These are phyloP conservation scores for Trissolcus japonicus DNA, from an alignment of 2,888 invertebrate genomes.

Conservation along the genomic window DNA sequence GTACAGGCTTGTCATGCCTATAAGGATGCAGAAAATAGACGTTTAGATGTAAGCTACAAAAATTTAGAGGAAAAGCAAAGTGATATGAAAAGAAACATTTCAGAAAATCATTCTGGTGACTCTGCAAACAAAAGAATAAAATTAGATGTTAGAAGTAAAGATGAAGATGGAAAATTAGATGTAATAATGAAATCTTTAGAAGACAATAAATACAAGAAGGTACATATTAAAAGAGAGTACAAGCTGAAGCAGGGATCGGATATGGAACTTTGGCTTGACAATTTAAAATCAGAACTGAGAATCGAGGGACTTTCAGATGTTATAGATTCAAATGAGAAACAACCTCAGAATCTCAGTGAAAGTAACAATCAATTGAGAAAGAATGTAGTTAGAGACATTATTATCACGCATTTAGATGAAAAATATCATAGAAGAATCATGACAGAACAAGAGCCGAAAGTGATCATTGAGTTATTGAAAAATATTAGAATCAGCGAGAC, in stretches of 20 bases:
- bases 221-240: constrained; percentile 30
- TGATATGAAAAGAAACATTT: too few relatives aligned
- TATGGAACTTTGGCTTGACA: constrained; percentile 48
- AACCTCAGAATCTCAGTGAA: constrained; percentile 29
- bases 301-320: constrained; percentile 39
- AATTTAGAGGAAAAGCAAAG: too few relatives aligned
- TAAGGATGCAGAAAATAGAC: too few relatives aligned
- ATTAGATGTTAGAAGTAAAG: too few relatives aligned
- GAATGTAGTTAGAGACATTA: constrained; percentile 55
- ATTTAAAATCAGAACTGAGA: constrained; percentile 49
- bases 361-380: constrained; percentile 26
- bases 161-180: too few relatives aligned
- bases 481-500: constrained; percentile 47
- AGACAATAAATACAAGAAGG: too few relatives aligned
- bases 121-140: too few relatives aligned
- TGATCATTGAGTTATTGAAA: constrained; percentile 33
- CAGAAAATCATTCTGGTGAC: too few relatives aligned
- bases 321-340: constrained; percentile 28
- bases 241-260: constrained; percentile 47
- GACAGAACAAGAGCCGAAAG: constrained; percentile 47
- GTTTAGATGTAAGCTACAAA: too few relatives aligned
- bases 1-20: too few relatives aligned
- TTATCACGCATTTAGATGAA: constrained; percentile 46
- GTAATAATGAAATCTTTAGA: too few relatives aligned
- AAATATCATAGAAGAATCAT: constrained; percentile 51